Base-by-base conservation (phyloP, 2,888 invertebrate species). In the Synergus umbraculus region DNA sequence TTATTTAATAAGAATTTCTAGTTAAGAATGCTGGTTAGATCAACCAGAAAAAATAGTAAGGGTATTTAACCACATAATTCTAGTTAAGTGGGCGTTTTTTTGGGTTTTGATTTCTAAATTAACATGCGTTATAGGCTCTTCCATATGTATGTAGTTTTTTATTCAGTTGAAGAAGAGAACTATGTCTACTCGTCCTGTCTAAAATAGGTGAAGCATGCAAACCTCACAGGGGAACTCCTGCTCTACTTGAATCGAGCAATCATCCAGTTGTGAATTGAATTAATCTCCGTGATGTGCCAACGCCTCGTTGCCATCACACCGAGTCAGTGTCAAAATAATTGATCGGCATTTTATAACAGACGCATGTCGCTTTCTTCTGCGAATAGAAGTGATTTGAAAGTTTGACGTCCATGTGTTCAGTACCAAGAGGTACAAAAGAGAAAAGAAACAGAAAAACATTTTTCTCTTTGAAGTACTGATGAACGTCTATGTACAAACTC, bases 241-340 rank as follows among this genome's bases (percentile, higher is more conserved):
- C 66, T 66, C 43, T 43, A 37, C n/a, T 69, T 69, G 18, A 43
- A 18, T 69, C 69, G 46, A 46, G 46, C 69, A 69, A 69, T 69
- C 69, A 69, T 69, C 46, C 69, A 69, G 69, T 69, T 43, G 69
- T 69, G 66, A 66, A 44, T 69, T 69, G 66, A 66, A 44, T 69
- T 43, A 43, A 69, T 69, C 69, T n/a, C 22, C 44, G 10, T 43
- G 18, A 8, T 18, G 69, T 69, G 69, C 46, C 18, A 46, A 60
- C 46, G 69, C 44, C 46, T 69, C 69, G 43, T 69, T 44, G 29
- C 69, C 43, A 69, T 69, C 44, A 18, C 18, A 18, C 60, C 22
- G 18, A 60, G n/a, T 60, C 60, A 60, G 22, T 60, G 60, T 60
- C 60, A 22, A 60, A 60, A 60, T 60, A 60, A 60, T 60, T 60